A percentile compares a stretch with the other conserved stretches of the same genome.
Evolutionary conservation across 1,140 invertebrate species (phyloP).

Genomic region (Eurosta solidaginis): DNA sequence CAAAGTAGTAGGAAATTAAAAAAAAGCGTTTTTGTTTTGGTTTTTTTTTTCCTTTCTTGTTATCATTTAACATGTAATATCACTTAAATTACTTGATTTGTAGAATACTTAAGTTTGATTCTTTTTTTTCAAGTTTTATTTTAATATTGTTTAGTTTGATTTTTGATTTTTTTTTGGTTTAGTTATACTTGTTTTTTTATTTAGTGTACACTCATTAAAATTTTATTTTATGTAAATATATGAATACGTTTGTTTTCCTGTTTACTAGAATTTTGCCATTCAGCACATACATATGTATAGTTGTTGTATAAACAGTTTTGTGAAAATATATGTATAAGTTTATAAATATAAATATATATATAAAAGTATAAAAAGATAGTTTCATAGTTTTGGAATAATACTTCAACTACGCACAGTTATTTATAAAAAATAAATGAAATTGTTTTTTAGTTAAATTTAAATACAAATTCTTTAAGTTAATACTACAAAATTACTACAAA

Average conservation of each 20-base stretch:
- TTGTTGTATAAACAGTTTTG: too few species aligned
- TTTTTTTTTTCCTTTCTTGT: background rate
- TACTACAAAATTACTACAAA: too few species aligned
- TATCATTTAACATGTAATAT: background rate
- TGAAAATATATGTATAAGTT: background rate
- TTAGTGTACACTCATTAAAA: too few species aligned
- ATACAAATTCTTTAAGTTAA: too few species aligned
- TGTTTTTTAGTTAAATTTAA: background rate
- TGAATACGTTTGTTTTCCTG: background rate
- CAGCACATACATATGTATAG: too few species aligned
- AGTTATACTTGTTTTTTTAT: background rate
- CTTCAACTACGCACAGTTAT: constrained; percentile 18
- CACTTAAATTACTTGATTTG: background rate
- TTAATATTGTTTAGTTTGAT: background rate
- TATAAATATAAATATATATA: background rate
- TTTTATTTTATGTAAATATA: background rate
- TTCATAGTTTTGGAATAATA: background rate
- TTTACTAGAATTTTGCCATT: background rate
- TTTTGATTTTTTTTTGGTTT: background rate
- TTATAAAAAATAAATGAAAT: too few species aligned
- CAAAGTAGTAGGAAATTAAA: constrained; percentile 21
- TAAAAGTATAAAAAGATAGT: constrained; percentile 17
- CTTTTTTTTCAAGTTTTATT: background rate
- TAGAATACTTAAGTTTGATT: too few species aligned
- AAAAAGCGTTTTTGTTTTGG: background rate